Evolutionary conservation across 1,140 invertebrate genomes (phyloP).

Genomic region (Drosophila insularis): DNA sequence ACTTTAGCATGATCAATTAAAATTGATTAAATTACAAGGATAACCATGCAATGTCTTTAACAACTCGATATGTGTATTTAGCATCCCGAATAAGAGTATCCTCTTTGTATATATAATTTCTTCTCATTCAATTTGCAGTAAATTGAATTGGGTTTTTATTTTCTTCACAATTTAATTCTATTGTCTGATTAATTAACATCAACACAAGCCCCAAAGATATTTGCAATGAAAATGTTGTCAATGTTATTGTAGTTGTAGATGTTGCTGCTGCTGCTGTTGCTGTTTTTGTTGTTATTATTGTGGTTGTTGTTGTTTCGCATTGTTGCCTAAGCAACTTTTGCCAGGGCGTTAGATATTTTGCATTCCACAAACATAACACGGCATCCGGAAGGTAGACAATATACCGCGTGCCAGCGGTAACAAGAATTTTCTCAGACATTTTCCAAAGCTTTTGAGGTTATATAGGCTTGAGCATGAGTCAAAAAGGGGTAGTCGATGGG

Average conservation of each 20-base stretch:
- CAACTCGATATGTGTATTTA: no score
- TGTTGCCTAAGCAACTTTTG: constrained; percentile 24
- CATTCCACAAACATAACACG: constrained; percentile 66
- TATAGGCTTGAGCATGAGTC: neutral
- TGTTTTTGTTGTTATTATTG: neutral
- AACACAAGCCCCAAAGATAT: constrained; percentile 25
- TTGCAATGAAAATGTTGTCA: constrained; percentile 57
- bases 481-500: neutral
- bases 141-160: neutral
- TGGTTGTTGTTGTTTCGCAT: neutral
- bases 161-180: neutral
- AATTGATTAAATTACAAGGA: no score
- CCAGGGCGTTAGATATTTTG: constrained; percentile 62
- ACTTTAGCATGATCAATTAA: no score
- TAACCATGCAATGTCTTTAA: no score
- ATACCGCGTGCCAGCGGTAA: constrained; percentile 38
- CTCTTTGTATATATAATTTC: neutral
- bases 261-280: neutral
- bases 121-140: neutral
- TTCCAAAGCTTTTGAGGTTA: constrained; percentile 52
- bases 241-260: constrained; percentile 3
- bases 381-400: constrained; percentile 18
- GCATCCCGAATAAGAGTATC: no score
- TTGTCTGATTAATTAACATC: constrained; percentile 8
- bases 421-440: constrained; percentile 47